Percentiles rank a stretch among this genome's conserved stretches.
phyloP scores from a whole-genome alignment of 1,140 invertebrate genomes.

The Euschistus heros region DNA sequence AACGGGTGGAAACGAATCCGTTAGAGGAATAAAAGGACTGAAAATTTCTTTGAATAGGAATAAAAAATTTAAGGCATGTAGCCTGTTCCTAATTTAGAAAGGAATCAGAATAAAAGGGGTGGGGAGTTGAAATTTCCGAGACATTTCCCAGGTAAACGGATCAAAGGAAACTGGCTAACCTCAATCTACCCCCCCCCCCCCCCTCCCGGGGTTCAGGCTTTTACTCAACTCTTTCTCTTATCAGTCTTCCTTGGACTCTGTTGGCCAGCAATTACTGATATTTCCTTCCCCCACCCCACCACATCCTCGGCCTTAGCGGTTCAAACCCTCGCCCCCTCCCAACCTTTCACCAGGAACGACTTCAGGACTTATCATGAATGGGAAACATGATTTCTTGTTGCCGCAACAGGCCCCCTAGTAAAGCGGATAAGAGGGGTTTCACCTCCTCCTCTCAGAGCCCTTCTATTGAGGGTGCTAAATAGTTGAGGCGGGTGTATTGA shows the following conservation, averaged over 20 bases:
- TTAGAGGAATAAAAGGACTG: too few species aligned
- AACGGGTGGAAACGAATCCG: too few species aligned
- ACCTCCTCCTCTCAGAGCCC: too few species aligned
- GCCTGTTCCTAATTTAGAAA: constrained; percentile 7
- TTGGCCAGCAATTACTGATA: neutral
- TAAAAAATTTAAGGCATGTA: constrained; percentile 8
- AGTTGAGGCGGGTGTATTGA: too few species aligned
- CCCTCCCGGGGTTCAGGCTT: neutral
- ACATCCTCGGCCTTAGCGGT: neutral
- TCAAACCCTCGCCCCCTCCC: neutral
- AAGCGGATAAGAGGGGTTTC: too few species aligned
- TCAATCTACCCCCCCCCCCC: neutral
- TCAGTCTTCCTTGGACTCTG: neutral
- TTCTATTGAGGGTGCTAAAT: too few species aligned
- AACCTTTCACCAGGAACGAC: too few species aligned
- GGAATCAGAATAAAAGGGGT: constrained; percentile 14
- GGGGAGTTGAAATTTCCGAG: constrained; percentile 8
- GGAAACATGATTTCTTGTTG: too few species aligned
- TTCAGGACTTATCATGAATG: too few species aligned
- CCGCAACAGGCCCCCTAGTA: too few species aligned
- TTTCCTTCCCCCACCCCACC: neutral
- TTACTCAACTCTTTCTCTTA: neutral
- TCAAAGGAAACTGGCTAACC: constrained; percentile 10
- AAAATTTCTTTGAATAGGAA: neutral
- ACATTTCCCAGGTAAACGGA: constrained; percentile 17